Evolutionary conservation across 2,113 vertebrate genomes (phyloP), one percentile per base, ranked within the genome.

Genomic region (Anser brachyrhynchus): DNA sequence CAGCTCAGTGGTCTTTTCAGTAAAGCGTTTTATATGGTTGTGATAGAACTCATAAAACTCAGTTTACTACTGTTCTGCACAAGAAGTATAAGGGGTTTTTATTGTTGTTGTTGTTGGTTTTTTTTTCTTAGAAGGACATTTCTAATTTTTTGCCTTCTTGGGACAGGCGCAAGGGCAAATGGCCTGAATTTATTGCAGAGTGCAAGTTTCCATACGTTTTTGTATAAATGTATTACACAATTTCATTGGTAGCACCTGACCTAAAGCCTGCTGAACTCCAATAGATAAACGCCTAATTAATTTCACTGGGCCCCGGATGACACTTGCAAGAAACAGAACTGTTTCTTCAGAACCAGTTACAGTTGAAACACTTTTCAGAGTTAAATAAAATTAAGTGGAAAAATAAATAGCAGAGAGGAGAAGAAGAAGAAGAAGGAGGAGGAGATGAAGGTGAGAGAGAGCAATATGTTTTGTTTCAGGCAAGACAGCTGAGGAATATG

Each of bases 1-100:
- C 97, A 97, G 97, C 89, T 97, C 96, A 96, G 93, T 96, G 96
- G 95, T 84, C 76, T 95, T 97, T 98, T 97, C 97, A 97, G 97
- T 96, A 97, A 97, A 98, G 97, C 96, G 18, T 98, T 98, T 98
- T 97, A 98, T 97, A 97, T 92, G 97, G 95, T 97, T 98, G 96
- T 97, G 96, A 98, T 97, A 97, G 97, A 98, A 98, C 95, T 97
- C 97, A 93, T 98, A 98, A 98, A 98, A 97, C 77, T 93, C 91
- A 57, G 90, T 97, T 98, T 98, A 97, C 97, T 97, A 97, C 97
- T 98, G 96, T 98, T 98, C 96, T 97, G 96, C 93, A 92, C 89
- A 90, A 96, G 93, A 80, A 96, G 35, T 72, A 90, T 82, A 92
- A 97, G 85, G 83, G 2, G 0, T 66, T 81, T 94, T 96, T 95